Base-by-base conservation (phyloP, 2,797 vertebrate species). In the Eulemur coronatus region DNA sequence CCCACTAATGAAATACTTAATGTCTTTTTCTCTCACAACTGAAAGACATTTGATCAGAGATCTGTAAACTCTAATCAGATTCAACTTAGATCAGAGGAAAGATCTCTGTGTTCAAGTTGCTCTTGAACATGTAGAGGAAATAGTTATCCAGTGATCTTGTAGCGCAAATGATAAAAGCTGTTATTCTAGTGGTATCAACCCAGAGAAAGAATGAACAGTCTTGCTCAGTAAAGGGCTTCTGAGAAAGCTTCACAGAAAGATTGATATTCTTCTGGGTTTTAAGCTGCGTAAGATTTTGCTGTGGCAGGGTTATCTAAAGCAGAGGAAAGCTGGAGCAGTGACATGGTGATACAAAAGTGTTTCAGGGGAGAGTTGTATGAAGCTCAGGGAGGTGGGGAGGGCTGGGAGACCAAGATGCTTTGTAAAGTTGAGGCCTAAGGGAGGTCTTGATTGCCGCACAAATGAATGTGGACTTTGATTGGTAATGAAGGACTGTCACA, bases 1-100 rank as follows among this genome's bases (percentile, higher is more conserved):
- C 1, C 33, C n/a, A 50, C 12, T 79, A 50, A 55, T 91, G 24
- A 95, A 92, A 65, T 87, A 59, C 38, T 81, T 86, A 88, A 88
- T 84, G 24, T 59, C 11, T 80, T 92, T 93, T 89, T 89, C 17
- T 65, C n/a, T 85, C 61, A 48, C 12, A 55, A 4, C 4, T n/a
- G 11, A 91, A 89, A 69, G 69, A 70, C 33, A 81, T 82, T 95
- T 96, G 38, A 59, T 76, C 84, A 82, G 61, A 94, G 22, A 82
- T 89, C 80, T 81, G 18, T 65, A 67, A 59, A 75, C 17, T 13
- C 30, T 85, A n/a, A 24, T 93, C 48, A 67, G 57, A 50, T 86
- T 93, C 69, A 93, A 18, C 20, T 93, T 59, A 82, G 46, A 57
- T 95, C 46, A 89, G 59, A 76, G 84, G 80, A 61, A 15, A 43